These are phyloP conservation scores for Macrosiphum euphorbiae DNA, from an alignment of 2,888 invertebrate species.

Conservation along the genomic window DNA sequence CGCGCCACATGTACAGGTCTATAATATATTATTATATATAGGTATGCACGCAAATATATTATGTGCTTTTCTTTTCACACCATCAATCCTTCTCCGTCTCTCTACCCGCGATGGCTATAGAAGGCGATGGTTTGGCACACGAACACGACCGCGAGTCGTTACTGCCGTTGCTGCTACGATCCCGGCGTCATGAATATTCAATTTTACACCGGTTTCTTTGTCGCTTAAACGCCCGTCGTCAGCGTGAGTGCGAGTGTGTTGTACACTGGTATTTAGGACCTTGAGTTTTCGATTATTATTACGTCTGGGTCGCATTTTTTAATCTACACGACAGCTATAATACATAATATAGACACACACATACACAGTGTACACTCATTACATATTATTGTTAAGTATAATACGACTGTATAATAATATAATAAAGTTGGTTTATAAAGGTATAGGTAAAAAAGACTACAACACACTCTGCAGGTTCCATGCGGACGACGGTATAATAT, in stretches of 20 bases:
- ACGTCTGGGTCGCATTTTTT: constrained; percentile 36
- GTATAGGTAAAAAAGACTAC: not conserved
- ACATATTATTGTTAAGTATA: not conserved
- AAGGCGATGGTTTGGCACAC: not conserved
- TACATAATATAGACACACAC: not conserved
- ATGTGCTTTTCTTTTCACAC: not conserved
- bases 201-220: constrained; percentile 52
- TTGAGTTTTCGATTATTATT: constrained; percentile 47
- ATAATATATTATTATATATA: too few species aligned
- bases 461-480: not conserved
- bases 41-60: not conserved
- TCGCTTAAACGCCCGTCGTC: not conserved
- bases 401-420: not conserved
- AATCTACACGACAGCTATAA: not conserved
- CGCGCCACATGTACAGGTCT: not conserved
- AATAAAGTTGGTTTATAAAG: not conserved
- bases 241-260: not conserved
- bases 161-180: not conserved
- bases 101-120: not conserved
- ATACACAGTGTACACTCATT: not conserved
- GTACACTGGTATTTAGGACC: constrained; percentile 4
- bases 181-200: constrained; percentile 50
- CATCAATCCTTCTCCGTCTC: not conserved
- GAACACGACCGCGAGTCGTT: not conserved
- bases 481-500: not conserved